Evolutionary conservation across 2,888 invertebrate genomes (phyloP).

Genomic region (Morpho achilles): DNA sequence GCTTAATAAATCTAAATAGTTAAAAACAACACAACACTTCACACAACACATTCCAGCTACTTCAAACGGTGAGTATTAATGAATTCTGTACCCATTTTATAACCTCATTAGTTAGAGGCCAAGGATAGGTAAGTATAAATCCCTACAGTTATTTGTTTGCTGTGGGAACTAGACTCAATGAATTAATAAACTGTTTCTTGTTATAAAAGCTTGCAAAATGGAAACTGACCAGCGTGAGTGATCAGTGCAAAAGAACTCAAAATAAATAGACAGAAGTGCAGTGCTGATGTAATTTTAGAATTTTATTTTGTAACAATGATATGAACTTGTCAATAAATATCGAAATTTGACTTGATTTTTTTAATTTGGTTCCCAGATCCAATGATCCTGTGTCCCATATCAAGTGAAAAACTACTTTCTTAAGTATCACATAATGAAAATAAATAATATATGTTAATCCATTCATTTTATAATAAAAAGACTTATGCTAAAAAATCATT

Average conservation of each 20-base stretch:
- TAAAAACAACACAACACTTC: slow-evolving; percentile 3
- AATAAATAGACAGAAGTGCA: slow-evolving; percentile 46
- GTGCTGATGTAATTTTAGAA: slow-evolving; percentile 44
- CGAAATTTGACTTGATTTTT: slow-evolving; percentile 40
- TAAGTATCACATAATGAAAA: slow-evolving; percentile 7
- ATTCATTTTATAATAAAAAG: slow-evolving; percentile 14
- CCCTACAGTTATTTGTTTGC: slow-evolving; percentile 10
- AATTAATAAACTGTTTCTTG: slow-evolving; percentile 56
- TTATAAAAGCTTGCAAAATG: slow-evolving; percentile 74
- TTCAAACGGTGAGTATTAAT: slow-evolving; percentile 44
- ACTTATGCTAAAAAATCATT: not conserved
- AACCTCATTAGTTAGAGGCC: slow-evolving; percentile 20
- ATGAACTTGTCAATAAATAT: slow-evolving; percentile 56
- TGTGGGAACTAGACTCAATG: slow-evolving; percentile 22
- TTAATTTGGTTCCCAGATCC: slow-evolving; percentile 66
- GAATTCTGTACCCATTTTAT: slow-evolving; percentile 15
- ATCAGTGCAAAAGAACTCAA: slow-evolving; percentile 49
- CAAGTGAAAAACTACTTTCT: slow-evolving; percentile 30
- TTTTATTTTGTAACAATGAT: slow-evolving; percentile 47
- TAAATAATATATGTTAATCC: slow-evolving; percentile 19
- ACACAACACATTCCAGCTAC: slow-evolving; percentile 40
- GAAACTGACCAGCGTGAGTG: slow-evolving; percentile 62
- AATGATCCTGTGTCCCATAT: slow-evolving; percentile 56
- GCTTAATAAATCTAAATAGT: not conserved
- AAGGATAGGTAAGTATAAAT: slow-evolving; percentile 32